These are phyloP conservation scores for Hemibagrus guttatus DNA, from an alignment of 2,797 vertebrate genomes.

Conservation along the genomic window DNA sequence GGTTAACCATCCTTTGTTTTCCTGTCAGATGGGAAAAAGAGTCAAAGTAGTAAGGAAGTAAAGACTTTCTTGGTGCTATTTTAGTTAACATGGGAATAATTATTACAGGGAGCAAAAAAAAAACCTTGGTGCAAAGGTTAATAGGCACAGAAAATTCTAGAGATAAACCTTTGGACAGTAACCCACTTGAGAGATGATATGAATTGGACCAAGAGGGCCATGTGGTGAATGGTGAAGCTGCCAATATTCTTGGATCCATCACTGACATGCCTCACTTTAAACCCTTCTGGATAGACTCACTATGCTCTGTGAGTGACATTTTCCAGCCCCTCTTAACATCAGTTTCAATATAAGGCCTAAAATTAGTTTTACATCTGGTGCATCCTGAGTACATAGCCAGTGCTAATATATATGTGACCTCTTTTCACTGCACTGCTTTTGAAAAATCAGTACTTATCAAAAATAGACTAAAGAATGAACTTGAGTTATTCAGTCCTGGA, in stretches of 20 bases:
- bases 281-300: constrained; percentile 51
- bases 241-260: constrained; percentile 60
- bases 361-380: constrained; percentile 18
- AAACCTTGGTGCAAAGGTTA: not conserved
- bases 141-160: not conserved
- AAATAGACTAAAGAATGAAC: not conserved
- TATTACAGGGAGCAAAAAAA: not conserved
- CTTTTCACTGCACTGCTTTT: not conserved
- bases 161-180: constrained; percentile 16
- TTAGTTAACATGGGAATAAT: not conserved
- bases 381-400: constrained; percentile 5
- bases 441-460: not conserved
- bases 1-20: constrained; percentile 21
- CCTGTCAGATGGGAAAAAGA: constrained; percentile 22
- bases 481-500: constrained; percentile 24
- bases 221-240: constrained; percentile 54
- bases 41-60: constrained; percentile 11
- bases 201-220: constrained; percentile 43
- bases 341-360: constrained; percentile 30
- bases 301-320: constrained; percentile 33
- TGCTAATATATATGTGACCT: constrained; percentile 12
- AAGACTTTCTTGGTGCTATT: constrained; percentile 15
- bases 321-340: constrained; percentile 36
- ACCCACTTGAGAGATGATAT: constrained; percentile 49
- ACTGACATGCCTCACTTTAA: constrained; percentile 61